Conservation (phyloP, 2,888 invertebrate genomes). For the Drosophila peninsularis region DNA sequence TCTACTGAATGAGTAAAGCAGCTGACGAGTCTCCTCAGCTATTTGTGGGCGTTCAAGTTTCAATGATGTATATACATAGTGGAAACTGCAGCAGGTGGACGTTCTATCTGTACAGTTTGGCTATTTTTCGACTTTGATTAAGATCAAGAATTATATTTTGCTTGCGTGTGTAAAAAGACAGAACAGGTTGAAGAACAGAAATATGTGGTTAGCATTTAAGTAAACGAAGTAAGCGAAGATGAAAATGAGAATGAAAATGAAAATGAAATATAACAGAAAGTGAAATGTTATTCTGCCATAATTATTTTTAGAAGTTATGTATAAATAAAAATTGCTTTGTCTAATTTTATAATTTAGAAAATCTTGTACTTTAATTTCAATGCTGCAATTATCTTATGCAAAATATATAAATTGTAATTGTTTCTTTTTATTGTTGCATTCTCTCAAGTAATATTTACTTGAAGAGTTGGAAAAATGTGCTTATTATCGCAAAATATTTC, state of each 20-base stretch:
- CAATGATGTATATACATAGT: conserved; percentile 28
- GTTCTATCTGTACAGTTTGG: conserved; percentile 20
- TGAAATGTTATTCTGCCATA: conserved; percentile 62
- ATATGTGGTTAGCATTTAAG: conserved; percentile 63
- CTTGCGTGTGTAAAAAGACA: conserved; percentile 57
- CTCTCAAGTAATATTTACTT: not conserved
- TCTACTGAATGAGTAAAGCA: conserved; percentile 72
- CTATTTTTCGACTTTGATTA: conserved; percentile 27
- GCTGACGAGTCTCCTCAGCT: conserved; percentile 9
- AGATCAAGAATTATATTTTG: conserved; percentile 43
- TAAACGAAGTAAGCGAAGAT: conserved; percentile 14
- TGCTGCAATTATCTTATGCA: not conserved
- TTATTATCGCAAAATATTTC: not conserved
- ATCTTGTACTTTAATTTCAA: conserved; percentile 17
- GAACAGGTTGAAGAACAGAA: conserved; percentile 17
- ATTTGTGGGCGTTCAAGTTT: conserved; percentile 36
- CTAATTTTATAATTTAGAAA: conserved; percentile 38
- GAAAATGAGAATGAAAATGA: conserved; percentile 13
- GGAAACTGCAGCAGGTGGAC: conserved; percentile 11
- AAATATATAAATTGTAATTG: conserved; percentile 3
- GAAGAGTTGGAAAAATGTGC: not conserved
- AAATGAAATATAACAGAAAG: not conserved
- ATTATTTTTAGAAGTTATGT: conserved; percentile 52
- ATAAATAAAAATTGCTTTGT: conserved; percentile 52
- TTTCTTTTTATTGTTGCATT: not conserved